Evolutionary conservation across 2,113 vertebrate genomes (phyloP), one percentile per base, ranked within the genome.

Genomic region (Sebastes fasciatus): DNA sequence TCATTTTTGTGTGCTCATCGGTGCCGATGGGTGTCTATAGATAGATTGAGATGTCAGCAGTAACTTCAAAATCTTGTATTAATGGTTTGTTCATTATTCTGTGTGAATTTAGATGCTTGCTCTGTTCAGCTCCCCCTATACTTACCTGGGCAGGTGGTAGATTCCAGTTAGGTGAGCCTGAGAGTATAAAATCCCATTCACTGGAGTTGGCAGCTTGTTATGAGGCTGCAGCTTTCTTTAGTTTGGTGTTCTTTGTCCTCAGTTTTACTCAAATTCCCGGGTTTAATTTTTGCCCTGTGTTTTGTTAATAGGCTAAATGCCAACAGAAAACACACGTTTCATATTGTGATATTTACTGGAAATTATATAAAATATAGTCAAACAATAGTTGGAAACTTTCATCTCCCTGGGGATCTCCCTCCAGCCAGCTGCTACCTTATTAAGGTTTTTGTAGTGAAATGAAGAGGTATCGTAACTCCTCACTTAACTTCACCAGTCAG

Each of bases 41-140:
- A 23, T 26, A 5, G 21, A 66, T 23, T 26, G n/a, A 8, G 13
- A 16, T 16, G 21, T 67, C 45, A 49, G 45, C 65, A 26, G 21
- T 26, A 67, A 14, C n/a, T 5, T 63, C 19, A 5, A 63, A 8
- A 42, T 19, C 61, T 43, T 5, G 16, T 68, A 81, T 79, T 87
- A 11, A 57, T 21, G 52, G 0, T 54, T 3, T 8, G 54, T 21
- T 55, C 54, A 57, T 21, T 57, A 57, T 21, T 57, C n/a, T 11
- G 21, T 11, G 54, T 11, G n/a, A 34, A 21, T n/a, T n/a, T 21
- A n/a, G 54, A 21, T 57, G 54, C 5, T 5, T 21, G 54, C n/a
- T 1, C 54, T 5, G n/a, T 11, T 11, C 0, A 5, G 54, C 54
- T 11, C n/a, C 4, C 54, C 54, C 54, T 21, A 21, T 57, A 57